Evolutionary conservation across 2,113 vertebrate species (phyloP).

Genomic region (Rhabdomys dilectus): DNA sequence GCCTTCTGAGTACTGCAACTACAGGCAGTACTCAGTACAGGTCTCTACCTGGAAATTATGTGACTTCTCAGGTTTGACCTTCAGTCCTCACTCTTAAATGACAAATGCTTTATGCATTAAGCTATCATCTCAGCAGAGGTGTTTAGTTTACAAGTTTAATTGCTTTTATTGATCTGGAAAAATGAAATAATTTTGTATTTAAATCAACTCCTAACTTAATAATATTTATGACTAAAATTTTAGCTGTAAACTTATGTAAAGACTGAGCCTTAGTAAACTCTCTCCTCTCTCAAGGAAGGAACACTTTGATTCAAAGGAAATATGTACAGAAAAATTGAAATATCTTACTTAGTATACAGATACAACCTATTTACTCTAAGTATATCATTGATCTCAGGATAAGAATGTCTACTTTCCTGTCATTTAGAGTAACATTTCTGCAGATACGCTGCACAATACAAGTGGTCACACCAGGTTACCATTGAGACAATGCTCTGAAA

Average conservation of each 20-base stretch:
- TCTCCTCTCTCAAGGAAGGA: neutral
- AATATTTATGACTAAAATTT: neutral
- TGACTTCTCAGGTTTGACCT: neutral
- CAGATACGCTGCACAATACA: no score
- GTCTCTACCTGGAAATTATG: neutral
- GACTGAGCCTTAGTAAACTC: neutral
- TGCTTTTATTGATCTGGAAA: neutral
- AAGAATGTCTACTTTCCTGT: neutral
- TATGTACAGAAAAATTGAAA: neutral
- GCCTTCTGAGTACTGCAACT: neutral
- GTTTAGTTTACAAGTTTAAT: neutral
- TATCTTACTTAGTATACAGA: neutral
- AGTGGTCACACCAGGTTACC: neutral
- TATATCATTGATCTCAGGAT: neutral
- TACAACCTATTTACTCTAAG: neutral
- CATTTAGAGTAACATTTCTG: neutral
- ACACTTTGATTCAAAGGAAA: neutral
- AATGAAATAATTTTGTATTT: neutral
- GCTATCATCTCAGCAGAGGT: neutral
- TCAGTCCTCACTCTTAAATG: neutral
- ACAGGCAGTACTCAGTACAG: no score
- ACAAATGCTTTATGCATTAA: neutral
- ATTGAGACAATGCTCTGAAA: no score
- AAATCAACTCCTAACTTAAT: neutral
- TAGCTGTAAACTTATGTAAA: no score